Base-by-base conservation (phyloP, 2,888 invertebrate genomes). In the Spicauda simplicius region DNA sequence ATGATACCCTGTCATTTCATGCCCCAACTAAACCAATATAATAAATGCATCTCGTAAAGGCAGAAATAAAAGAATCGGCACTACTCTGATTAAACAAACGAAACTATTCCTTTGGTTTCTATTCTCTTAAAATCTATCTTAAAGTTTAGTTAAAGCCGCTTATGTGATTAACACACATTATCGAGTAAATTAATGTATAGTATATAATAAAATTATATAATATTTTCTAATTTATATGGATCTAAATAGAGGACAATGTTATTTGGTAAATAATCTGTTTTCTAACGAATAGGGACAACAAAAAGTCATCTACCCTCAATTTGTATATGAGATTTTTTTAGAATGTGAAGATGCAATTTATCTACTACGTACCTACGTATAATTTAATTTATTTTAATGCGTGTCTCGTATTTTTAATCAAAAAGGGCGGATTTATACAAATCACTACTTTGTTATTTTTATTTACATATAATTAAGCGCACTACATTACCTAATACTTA, bases 1-100 rank as follows among this genome's bases (percentile, higher is more conserved):
- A 79, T 80, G 83, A 86, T 91, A 91, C 91, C 90, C 91, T 91
- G 91, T 89, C 84, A 85, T 86, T 87, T 90, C 86, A 88, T 88
- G 89, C 87, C 88, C 81, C 80, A 79, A 82, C 73, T 72, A 80
- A 77, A 81, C 69, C 73, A 74, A 75, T 73, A 76, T 69, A 62
- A 71, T 84, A 88, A 90, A 89, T 87, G 86, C 86, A 80, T 79
- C 75, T 73, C 65, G 75, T 77, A 14, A 75, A 80, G 80, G 81
- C 79, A 77, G 76, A 74, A 79, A 69, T 68, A 71, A 77, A 70
- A 64, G 73, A 59, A 74, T 73, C 81, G 88, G 86, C 88, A 87
- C 87, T 88, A 89, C 87, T 85, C 81, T 81, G 85, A 85, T 79
- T 73, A 74, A 82, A 33, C 7, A 33, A 80, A 7, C 11, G 70